These are phyloP conservation scores for Yponomeuta plumbellus DNA, from an alignment of 2,888 invertebrate species.

Conservation along the genomic window DNA sequence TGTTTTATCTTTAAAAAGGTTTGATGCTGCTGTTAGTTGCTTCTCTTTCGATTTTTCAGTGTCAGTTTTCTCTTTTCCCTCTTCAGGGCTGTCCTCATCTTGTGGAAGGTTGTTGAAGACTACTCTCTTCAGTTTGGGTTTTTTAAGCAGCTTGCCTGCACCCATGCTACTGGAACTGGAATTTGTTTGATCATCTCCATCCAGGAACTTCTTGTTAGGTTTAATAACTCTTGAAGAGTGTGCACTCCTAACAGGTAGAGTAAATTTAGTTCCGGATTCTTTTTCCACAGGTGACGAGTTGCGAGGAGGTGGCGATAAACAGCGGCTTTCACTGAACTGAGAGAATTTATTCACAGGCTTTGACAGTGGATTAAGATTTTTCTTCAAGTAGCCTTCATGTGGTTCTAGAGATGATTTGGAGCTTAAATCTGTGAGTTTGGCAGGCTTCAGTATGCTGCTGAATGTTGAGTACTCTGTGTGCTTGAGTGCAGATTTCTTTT, in stretches of 20 bases:
- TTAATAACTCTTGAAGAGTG: slow-evolving; percentile 92
- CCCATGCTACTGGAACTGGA: slow-evolving; percentile 36
- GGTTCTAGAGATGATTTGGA: slow-evolving; percentile 74
- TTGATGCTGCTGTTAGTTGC: slow-evolving; percentile 46
- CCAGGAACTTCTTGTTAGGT: slow-evolving; percentile 90
- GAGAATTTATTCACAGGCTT: slow-evolving; percentile 69
- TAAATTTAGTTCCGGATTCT: slow-evolving; percentile 76
- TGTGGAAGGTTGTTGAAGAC: slow-evolving; percentile 62
- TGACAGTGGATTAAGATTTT: slow-evolving; percentile 65
- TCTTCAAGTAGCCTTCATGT: slow-evolving; percentile 65
- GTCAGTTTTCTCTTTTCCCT: slow-evolving; percentile 51
- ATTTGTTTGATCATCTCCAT: slow-evolving; percentile 75
- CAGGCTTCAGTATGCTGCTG: slow-evolving; percentile 78
- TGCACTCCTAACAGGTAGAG: slow-evolving; percentile 87
- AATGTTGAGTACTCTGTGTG: slow-evolving; percentile 75
- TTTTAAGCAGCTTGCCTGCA: slow-evolving; percentile 66
- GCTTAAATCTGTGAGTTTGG: slow-evolving; percentile 78
- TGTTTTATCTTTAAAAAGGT: slow-evolving; percentile 65
- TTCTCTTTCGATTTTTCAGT: slow-evolving; percentile 54
- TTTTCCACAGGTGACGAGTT: slow-evolving; percentile 58
- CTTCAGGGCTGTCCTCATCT: slow-evolving; percentile 51
- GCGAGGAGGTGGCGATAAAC: slow-evolving; percentile 66
- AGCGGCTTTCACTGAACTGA: slow-evolving; percentile 62
- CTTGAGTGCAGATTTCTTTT: slow-evolving; percentile 77
- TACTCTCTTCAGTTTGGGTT: slow-evolving; percentile 66